Percentiles rank a stretch among this genome's conserved stretches.
Evolutionary conservation across 1,140 invertebrate species (phyloP).

Genomic region (Musca vetustissima): DNA sequence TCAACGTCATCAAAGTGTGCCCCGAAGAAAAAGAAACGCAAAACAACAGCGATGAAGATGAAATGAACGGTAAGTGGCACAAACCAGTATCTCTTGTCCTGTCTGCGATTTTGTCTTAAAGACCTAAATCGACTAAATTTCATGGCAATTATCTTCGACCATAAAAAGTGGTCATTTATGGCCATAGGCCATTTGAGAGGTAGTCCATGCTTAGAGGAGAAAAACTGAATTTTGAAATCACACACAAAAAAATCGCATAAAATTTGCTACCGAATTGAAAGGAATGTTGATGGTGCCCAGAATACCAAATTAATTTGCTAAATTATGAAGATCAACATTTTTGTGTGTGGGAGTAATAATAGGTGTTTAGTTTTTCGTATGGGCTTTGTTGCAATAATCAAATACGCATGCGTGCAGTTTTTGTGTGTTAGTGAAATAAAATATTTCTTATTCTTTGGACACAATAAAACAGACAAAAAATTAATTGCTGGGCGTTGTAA

Average conservation of each 20-base stretch:
- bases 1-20: conserved; percentile 14
- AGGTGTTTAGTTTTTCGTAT: not conserved
- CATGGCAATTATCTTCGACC: conserved; percentile 5
- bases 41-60: no score
- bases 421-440: not conserved
- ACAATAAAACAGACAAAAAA: not conserved
- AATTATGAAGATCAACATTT: not conserved
- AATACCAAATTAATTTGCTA: not conserved
- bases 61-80: no score
- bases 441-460: no score
- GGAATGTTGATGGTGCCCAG: not conserved
- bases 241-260: not conserved
- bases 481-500: conserved; percentile 17
- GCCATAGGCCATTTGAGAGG: not conserved
- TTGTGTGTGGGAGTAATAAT: not conserved
- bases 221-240: not conserved
- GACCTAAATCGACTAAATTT: conserved; percentile 23
- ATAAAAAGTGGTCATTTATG: not conserved
- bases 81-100: not conserved
- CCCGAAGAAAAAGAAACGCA: not conserved
- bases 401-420: not conserved
- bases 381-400: not conserved
- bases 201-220: not conserved
- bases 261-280: conserved; percentile 11
- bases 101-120: conserved; percentile 24